phyloP scores from a whole-genome alignment of 2,888 invertebrate genomes.

The Amblyteles armatorius region DNA sequence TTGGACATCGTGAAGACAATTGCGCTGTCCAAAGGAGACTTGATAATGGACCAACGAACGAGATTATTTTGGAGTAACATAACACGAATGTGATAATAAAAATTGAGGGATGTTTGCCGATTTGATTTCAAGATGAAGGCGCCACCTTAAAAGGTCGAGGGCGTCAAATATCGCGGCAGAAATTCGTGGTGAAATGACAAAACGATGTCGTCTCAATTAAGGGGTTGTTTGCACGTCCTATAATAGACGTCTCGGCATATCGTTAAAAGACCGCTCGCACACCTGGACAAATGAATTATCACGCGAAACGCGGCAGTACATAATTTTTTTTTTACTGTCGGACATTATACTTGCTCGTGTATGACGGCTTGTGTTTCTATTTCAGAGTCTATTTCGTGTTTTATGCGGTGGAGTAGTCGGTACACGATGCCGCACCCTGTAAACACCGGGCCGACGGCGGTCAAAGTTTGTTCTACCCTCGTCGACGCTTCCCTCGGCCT shows the following conservation, averaged over 20 bases:
- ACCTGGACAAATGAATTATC: conserved; percentile 64
- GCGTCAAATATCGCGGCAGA: not conserved
- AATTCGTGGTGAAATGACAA: conserved; percentile 13
- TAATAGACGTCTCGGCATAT: not conserved
- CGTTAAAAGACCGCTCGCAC: conserved; percentile 6
- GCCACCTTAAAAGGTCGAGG: too few species aligned
- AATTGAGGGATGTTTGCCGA: too few species aligned
- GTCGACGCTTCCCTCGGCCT: conserved; percentile 64
- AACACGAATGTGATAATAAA: too few species aligned
- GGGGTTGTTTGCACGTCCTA: conserved; percentile 37
- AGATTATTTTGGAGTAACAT: too few species aligned
- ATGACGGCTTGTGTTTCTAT: conserved; percentile 27
- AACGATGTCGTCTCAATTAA: conserved; percentile 56
- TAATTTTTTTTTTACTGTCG: not conserved
- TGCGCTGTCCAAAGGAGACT: too few species aligned
- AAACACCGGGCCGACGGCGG: conserved; percentile 49
- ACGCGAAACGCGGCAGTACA: conserved; percentile 39
- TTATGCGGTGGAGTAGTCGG: conserved; percentile 49
- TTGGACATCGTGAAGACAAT: not conserved
- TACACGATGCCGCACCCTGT: conserved; percentile 56
- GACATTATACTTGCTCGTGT: conserved; percentile 25
- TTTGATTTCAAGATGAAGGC: too few species aligned
- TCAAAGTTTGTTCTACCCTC: conserved; percentile 66
- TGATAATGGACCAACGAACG: too few species aligned
- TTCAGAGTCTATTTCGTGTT: conserved; percentile 59